Base-by-base conservation (phyloP, 2,888 invertebrate species). In the Stenichneumon culpator region DNA sequence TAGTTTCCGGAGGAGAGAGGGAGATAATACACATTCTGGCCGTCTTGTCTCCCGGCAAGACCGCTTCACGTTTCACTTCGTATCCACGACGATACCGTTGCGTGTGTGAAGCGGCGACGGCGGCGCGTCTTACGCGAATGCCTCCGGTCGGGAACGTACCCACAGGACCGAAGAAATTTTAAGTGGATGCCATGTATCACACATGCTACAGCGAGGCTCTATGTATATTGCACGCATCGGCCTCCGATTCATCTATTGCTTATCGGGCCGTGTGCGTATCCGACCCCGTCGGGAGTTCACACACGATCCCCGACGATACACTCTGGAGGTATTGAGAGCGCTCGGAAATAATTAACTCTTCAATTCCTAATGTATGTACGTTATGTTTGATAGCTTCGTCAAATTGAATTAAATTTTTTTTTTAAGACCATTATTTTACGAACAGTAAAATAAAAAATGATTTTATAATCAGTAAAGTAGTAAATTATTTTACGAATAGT, bases 121-220 rank as follows among this genome's bases (percentile, higher is more conserved):
- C 67, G 65, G 25, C 11, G 28, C 32, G 47, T 32, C 54, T 19
- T 67, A 80, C 60, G 72, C 68, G 44, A 65, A 78, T 70, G 65
- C 78, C 57, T 47, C 14, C 32, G 57, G 74, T 44, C 72, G 75
- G 6, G 63, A 63, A 63, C 57, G 75, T 78, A 72, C 75, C 80
- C 82, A 73, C 68, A 80, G 86, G 79, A 86, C 75, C 73, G 72
- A 69, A 86, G 86, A 83, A 86, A 86, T 86, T 63, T 63, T 82
- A 80, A 82, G 82, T 80, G 77, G 77, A 77, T 82, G 60, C 28
- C 28, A 63, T 79, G 82, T 79, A 82, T 85, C 75, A 77, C 68
- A 82, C 79, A 72, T 44, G 65, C 3, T 67, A 52, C 16, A 28
- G 9, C 52, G 52, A 22, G 47, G 16, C 50, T n/a, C 25, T 16